Evolutionary conservation across 1,140 invertebrate species (phyloP).

Genomic region (Microvelia longipes): DNA sequence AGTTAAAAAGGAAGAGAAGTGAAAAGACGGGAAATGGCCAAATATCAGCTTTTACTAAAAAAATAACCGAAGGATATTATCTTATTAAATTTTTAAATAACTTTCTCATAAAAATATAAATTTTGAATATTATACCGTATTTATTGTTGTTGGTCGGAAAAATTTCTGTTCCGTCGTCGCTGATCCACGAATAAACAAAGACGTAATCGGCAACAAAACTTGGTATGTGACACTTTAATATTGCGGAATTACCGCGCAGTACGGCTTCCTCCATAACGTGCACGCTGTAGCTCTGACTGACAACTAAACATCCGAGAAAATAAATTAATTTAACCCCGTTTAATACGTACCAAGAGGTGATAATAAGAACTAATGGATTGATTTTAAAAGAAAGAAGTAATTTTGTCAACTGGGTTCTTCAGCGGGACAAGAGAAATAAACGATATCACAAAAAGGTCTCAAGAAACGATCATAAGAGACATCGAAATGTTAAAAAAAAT

Average conservation of each 20-base stretch:
- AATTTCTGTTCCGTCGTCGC: conserved; percentile 52
- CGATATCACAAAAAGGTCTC: too few species aligned
- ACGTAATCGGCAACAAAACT: conserved; percentile 83
- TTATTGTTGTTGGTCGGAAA: conserved; percentile 41
- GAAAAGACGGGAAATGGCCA: conserved; percentile 9
- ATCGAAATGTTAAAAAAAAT: too few species aligned
- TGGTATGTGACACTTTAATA: conserved; percentile 82
- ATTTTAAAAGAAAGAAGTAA: too few species aligned
- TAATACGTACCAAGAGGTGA: not conserved
- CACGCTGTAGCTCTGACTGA: conserved; percentile 72
- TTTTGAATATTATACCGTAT: too few species aligned
- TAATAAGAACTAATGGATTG: not conserved
- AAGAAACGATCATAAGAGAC: too few species aligned
- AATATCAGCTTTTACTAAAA: conserved; percentile 9
- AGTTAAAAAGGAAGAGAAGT: too few species aligned
- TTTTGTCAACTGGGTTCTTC: too few species aligned
- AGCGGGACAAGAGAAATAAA: too few species aligned
- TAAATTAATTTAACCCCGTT: not conserved
- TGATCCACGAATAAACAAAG: conserved; percentile 66
- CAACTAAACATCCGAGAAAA: conserved; percentile 40
- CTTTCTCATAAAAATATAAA: too few species aligned
- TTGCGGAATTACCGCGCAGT: conserved; percentile 70
- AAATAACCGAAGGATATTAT: too few species aligned
- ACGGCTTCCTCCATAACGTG: conserved; percentile 84
- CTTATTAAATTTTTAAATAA: too few species aligned